phyloP scores from a whole-genome alignment of 2,113 vertebrate species.

The Circaetus cinerascens region DNA sequence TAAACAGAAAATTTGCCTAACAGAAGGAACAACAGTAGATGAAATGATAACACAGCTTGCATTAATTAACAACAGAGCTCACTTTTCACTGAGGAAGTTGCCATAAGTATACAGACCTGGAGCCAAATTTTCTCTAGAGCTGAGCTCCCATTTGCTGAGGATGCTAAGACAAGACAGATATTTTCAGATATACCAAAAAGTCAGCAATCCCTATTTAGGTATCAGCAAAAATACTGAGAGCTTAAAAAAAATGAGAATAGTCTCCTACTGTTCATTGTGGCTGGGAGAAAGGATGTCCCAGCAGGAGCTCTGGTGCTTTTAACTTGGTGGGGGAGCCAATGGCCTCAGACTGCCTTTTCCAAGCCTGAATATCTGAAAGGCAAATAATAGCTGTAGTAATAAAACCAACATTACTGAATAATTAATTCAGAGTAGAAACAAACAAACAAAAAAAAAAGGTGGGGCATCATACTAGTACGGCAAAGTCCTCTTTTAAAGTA shows the following conservation, averaged over 20 bases:
- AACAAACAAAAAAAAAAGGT: background rate
- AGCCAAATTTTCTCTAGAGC: background rate
- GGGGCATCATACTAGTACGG: accelerated
- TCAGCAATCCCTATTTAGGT: background rate
- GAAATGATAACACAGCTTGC: constrained; percentile 28
- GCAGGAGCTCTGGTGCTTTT: background rate
- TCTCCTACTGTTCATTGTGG: background rate
- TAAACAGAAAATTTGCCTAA: constrained; percentile 26
- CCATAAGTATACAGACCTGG: background rate
- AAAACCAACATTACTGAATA: background rate
- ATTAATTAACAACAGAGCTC: constrained; percentile 40
- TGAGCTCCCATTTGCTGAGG: background rate
- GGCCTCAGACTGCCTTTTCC: background rate
- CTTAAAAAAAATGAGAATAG: background rate
- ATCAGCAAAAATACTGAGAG: background rate
- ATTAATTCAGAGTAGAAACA: background rate
- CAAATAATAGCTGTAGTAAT: background rate
- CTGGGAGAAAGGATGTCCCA: background rate
- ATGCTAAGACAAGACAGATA: background rate
- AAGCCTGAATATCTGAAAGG: background rate
- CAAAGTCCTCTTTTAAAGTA: background rate
- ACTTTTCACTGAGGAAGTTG: constrained; percentile 21
- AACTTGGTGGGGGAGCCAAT: background rate
- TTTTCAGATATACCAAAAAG: constrained; percentile 14
- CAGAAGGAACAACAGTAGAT: constrained; percentile 40